Evolutionary conservation across 2,113 vertebrate species (phyloP), one percentile per base, ranked within the genome.

Genomic region (Siphamia tubifer): DNA sequence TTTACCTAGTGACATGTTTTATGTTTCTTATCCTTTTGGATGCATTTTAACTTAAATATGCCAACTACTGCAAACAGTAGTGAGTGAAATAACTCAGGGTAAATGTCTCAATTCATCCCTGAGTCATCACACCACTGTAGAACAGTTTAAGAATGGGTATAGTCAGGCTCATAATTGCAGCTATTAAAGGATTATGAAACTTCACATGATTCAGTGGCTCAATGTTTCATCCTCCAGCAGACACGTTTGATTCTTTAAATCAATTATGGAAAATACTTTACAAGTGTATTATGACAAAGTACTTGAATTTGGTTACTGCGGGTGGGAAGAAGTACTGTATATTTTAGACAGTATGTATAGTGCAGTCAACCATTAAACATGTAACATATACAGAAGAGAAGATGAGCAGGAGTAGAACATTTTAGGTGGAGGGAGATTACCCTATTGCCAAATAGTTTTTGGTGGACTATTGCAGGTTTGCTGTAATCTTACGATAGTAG

Each of bases 231-330:
- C 39, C 36, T 51, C 21, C 28, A 39, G 28, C 13, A 47, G 63
- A 57, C 31, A 39, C 38, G 51, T 49, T 10, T 9, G 17, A 66
- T 35, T 56, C 42, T 74, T 36, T 74, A 61, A 45, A 77, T 77
- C 58, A 74, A 48, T 74, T 51, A 77, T 55, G 63, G 51, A 43
- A 73, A 77, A 32, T 20, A 31, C 35, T 44, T 0, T 38, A 49
- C 49, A 54, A 66, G 48, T 48, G 48, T 70, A 40, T 19, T 43
- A 42, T 62, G 40, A 55, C 63, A 43, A 38, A 25, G 25, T 30
- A 6, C 39, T 15, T 15, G 11, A 43, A 53, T 24, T 12, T 20
- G 15, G 15, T 13, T 38, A 5, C 45, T 51, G 36, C 9, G 35
- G 28, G 53, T 68, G 53, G 48, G 36, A 10, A 2, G 5, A 19